Evolutionary conservation across 2,888 invertebrate genomes (phyloP).

Genomic region (Protophormia terraenovae): DNA sequence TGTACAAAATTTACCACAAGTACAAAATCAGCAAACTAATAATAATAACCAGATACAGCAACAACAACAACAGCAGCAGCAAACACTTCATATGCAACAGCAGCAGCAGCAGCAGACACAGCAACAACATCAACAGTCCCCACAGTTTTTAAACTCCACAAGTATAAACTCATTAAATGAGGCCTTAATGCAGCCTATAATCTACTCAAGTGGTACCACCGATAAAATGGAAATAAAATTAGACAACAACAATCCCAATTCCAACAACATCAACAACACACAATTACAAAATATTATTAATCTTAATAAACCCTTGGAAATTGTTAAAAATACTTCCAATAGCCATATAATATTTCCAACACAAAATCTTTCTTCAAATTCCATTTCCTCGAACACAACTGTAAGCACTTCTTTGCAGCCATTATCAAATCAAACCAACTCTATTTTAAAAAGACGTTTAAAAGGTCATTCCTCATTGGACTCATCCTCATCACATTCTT

Average conservation of each 20-base stretch:
- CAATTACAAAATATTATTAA: conserved; percentile 73
- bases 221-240: conserved; percentile 71
- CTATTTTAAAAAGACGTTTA: conserved; percentile 78
- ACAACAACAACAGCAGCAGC: conserved; percentile 65
- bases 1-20: conserved; percentile 71
- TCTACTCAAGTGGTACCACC: conserved; percentile 71
- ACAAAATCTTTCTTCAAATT: conserved; percentile 76
- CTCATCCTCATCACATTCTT: conserved; percentile 68
- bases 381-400: conserved; percentile 16
- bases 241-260: conserved; percentile 60
- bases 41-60: conserved; percentile 46
- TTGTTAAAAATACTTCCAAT: conserved; percentile 53
- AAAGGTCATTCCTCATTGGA: conserved; percentile 74
- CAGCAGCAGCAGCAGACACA: conserved; percentile 59
- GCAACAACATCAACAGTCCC: conserved; percentile 49
- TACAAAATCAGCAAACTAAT: conserved; percentile 70
- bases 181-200: conserved; percentile 70
- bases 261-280: conserved; percentile 24
- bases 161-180: conserved; percentile 64
- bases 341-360: conserved; percentile 82
- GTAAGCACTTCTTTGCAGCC: conserved; percentile 74
- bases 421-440: conserved; percentile 78
- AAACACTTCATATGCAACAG: conserved; percentile 57
- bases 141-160: conserved; percentile 60
- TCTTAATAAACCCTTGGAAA: conserved; percentile 65